phyloP scores from a whole-genome alignment of 1,140 invertebrate species.

The Schlechtendalia chinensis region DNA sequence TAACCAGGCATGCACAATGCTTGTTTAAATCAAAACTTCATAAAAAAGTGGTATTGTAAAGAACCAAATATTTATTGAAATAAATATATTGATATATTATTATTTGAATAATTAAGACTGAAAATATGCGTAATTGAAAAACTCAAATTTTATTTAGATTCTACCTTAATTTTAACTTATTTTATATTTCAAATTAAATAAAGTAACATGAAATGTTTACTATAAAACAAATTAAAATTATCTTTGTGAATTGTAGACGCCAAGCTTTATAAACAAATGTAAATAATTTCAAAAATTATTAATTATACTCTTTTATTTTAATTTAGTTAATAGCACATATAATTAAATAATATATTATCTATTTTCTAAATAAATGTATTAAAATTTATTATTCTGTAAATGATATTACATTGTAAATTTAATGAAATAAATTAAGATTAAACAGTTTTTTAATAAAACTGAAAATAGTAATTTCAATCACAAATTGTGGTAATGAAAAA shows the following conservation, averaged over 20 bases:
- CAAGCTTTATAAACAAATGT: slow-evolving; percentile 25
- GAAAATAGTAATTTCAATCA: background rate
- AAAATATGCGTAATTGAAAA: slow-evolving; percentile 11
- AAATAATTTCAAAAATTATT: slow-evolving; percentile 19
- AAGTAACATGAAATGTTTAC: background rate
- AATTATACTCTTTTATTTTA: slow-evolving; percentile 12
- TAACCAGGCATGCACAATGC: background rate
- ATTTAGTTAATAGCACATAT: background rate
- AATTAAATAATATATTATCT: background rate
- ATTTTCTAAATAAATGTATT: slow-evolving; percentile 8
- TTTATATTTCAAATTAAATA: slow-evolving; percentile 17
- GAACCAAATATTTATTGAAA: slow-evolving; percentile 12
- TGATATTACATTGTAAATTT: background rate
- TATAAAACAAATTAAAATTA: slow-evolving; percentile 33
- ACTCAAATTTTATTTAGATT: slow-evolving; percentile 4
- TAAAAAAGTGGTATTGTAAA: background rate
- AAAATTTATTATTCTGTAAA: slow-evolving; percentile 17
- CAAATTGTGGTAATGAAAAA: background rate
- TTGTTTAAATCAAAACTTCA: slow-evolving; percentile 1
- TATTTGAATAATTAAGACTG: slow-evolving; percentile 31
- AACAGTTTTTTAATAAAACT: slow-evolving; percentile 1
- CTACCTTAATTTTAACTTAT: slow-evolving; percentile 2
- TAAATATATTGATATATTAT: background rate
- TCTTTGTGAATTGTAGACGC: slow-evolving; percentile 33
- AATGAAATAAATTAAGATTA: background rate